phyloP scores from a whole-genome alignment of 2,113 vertebrate genomes.

The Phyllopteryx taeniolatus region DNA sequence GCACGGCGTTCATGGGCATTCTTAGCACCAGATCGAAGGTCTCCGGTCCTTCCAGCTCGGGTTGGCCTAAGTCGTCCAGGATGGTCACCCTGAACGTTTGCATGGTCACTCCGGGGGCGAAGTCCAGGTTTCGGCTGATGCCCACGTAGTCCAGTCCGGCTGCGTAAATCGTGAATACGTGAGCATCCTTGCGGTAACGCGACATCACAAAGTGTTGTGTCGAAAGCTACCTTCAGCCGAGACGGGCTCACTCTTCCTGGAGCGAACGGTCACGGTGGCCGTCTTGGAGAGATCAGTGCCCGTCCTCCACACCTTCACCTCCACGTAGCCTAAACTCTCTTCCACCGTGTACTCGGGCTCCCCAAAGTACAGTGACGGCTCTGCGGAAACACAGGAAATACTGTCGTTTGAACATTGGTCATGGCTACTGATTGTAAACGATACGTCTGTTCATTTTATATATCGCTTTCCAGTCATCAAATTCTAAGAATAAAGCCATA shows the following conservation, averaged over 20 bases:
- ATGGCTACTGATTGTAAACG: too few relatives aligned
- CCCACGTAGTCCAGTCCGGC: conserved; percentile 82
- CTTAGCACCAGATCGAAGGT: conserved; percentile 81
- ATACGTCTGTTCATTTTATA: too few relatives aligned
- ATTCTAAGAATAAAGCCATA: too few relatives aligned
- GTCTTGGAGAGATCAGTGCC: conserved; percentile 82
- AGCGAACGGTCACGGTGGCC: conserved; percentile 75
- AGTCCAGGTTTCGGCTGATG: conserved; percentile 81
- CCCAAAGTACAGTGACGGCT: conserved; percentile 79
- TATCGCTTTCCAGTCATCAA: too few relatives aligned
- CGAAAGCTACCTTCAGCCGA: conserved; percentile 77
- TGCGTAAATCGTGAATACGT: conserved; percentile 39
- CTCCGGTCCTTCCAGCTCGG: conserved; percentile 79
- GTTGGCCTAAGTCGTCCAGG: conserved; percentile 78
- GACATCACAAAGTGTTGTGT: background rate
- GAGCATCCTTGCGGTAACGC: background rate
- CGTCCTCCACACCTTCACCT: conserved; percentile 80
- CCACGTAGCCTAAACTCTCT: conserved; percentile 77
- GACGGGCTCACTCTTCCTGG: conserved; percentile 76
- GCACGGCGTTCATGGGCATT: conserved; percentile 77
- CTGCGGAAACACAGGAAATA: conserved; percentile 42
- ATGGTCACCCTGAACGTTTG: conserved; percentile 81
- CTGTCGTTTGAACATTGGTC: background rate
- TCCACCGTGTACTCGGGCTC: conserved; percentile 73
- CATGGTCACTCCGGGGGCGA: conserved; percentile 78